Evolutionary conservation across 2,797 vertebrate species (phyloP), one percentile per base, ranked within the genome.

Genomic region (Lagodon rhomboides): DNA sequence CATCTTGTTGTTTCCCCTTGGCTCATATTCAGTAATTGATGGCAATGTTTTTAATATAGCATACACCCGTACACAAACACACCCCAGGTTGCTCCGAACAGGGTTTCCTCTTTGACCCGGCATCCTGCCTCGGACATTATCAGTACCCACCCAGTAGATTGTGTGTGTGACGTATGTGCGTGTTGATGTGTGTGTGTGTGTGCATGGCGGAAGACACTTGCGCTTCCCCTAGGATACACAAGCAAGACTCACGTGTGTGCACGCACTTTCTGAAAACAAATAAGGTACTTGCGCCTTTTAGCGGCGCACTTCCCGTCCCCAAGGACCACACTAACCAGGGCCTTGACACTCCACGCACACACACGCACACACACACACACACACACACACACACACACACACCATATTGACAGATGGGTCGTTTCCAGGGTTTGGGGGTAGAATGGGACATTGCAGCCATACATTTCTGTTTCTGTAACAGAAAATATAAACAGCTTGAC

Each of bases 71-170:
- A 54, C 53, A 78, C 43, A 70, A 15, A 79, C 53, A 73, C 25
- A 56, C 43, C 58, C 50, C 27, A 50, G 44, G 71, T 59, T 74
- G 73, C 62, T 73, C 56, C 73, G 23, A 70, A 41, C 80, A 85
- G 69, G 58, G 90, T 83, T 95, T 94, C 92, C 93, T 94, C 82
- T 72, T 58, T 61, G 53, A 87, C 73, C 59, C 70, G 68, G 92
- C 90, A 93, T 95, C 94, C 95, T 95, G 94, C 85, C 75, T 67
- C 49, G 68, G 80, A 92, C 85, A 73, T 85, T 88, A 76, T 73
- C 83, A 76, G 86, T 71, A 85, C 66, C 91, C 93, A 83, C 93
- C 92, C 87, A 65, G 43, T 51, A 82, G 84, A 89, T 87, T 87
- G 73, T 75, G 63, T 76, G 44, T 51, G 54, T 73, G 74, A 79